Percentiles rank a stretch among this genome's conserved stretches.
These are phyloP conservation scores for Phrynosoma platyrhinos DNA, from an alignment of 2,113 vertebrate species.

Conservation along the genomic window DNA sequence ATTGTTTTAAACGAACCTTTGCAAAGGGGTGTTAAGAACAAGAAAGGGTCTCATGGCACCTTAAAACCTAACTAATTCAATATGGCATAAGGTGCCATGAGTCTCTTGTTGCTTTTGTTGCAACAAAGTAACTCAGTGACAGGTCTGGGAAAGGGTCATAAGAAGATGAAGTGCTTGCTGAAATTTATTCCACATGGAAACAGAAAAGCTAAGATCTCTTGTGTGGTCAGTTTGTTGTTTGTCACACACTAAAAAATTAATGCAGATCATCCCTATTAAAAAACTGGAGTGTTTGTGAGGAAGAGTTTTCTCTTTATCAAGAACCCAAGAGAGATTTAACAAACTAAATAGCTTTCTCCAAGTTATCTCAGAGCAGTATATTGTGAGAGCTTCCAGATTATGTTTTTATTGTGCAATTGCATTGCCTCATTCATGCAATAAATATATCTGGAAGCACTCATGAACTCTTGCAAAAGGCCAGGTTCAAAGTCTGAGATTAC, in stretches of 20 bases:
- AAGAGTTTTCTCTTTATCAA: slow-evolving; percentile 89
- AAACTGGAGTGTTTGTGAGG: slow-evolving; percentile 96
- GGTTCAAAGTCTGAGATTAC: background rate
- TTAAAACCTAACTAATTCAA: background rate
- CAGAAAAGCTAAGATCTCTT: slow-evolving; percentile 53
- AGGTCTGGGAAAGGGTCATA: slow-evolving; percentile 47
- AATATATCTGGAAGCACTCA: background rate
- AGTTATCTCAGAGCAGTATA: background rate
- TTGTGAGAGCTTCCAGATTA: too few relatives aligned
- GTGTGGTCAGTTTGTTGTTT: background rate
- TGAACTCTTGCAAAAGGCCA: background rate
- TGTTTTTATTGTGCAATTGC: too few relatives aligned
- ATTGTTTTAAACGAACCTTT: slow-evolving; percentile 66
- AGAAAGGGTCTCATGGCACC: background rate
- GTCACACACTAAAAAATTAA: slow-evolving; percentile 46
- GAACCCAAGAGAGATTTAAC: background rate
- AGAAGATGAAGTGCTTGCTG: slow-evolving; percentile 65
- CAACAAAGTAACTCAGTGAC: background rate
- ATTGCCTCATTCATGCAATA: too few relatives aligned
- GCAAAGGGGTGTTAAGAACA: slow-evolving; percentile 48
- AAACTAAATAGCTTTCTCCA: background rate
- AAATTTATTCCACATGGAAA: slow-evolving; percentile 56
- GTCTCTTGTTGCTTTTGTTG: background rate
- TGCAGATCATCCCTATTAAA: slow-evolving; percentile 80
- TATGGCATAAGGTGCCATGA: background rate